A percentile compares a stretch with the other conserved stretches of the same genome.
These are phyloP conservation scores for Phalloptychus januarius DNA, from an alignment of 2,797 vertebrate genomes.

Conservation along the genomic window DNA sequence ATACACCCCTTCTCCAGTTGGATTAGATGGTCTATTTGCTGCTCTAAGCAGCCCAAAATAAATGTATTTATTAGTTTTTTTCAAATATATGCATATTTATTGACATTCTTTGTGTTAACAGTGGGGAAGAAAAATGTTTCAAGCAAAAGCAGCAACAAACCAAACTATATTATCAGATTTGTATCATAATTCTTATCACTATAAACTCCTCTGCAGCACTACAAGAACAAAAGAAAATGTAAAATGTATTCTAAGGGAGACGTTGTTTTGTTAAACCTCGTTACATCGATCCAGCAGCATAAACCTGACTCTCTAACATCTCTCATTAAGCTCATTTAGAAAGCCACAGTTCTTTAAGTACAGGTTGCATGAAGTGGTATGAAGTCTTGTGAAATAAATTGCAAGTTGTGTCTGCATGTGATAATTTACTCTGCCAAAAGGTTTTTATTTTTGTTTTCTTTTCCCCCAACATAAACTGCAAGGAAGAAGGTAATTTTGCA, in stretches of 20 bases:
- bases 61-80: neutral
- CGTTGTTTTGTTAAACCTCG: neutral
- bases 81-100: neutral
- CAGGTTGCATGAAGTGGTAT: neutral
- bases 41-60: neutral
- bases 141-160: neutral
- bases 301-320: neutral
- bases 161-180: neutral
- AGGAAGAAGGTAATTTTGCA: neutral
- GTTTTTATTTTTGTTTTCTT: neutral
- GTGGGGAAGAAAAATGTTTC: neutral
- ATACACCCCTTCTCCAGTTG: neutral
- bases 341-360: neutral
- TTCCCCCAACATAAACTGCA: neutral
- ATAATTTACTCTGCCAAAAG: neutral
- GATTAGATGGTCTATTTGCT: neutral
- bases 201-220: neutral
- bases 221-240: neutral
- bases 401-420: neutral
- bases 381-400: neutral
- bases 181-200: neutral
- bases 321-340: slow-evolving; percentile 7
- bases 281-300: neutral
- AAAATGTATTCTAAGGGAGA: neutral
- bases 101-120: neutral